Conservation (phyloP, 2,888 invertebrate species). For the Pristionchus mayeri region DNA sequence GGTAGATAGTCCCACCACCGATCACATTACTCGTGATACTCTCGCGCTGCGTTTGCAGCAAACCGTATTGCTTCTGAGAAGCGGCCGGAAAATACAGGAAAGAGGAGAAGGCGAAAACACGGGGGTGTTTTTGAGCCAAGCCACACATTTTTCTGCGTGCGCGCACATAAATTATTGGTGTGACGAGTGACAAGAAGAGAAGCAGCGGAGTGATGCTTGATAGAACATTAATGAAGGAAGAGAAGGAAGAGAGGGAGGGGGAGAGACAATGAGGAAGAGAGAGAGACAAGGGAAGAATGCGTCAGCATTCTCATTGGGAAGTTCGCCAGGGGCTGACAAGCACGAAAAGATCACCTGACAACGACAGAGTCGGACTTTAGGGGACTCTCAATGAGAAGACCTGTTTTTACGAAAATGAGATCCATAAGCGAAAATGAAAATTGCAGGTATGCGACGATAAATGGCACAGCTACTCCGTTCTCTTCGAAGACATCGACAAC, state of each 20-base stretch:
- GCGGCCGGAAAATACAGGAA: not conserved
- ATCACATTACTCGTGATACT: not conserved
- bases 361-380: not conserved
- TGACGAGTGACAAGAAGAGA: not conserved
- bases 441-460: slow-evolving; percentile 89
- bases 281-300: slow-evolving; percentile 3
- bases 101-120: slow-evolving; percentile 23
- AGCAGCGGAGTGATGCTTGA: not conserved
- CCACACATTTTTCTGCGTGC: not conserved
- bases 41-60: not conserved
- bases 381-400: not conserved
- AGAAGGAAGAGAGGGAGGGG: slow-evolving; percentile 72
- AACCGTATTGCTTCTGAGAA: not conserved
- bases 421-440: not conserved
- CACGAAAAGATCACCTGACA: not conserved
- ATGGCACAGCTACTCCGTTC: slow-evolving; percentile 98
- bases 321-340: not conserved
- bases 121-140: not conserved
- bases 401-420: too few species aligned
- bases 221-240: slow-evolving; percentile 7
- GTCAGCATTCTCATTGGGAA: not conserved
- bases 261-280: slow-evolving; percentile 76
- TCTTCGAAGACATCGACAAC: slow-evolving; percentile 89
- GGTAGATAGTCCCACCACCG: slow-evolving; percentile 59
- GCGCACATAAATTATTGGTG: slow-evolving; percentile 38